phyloP scores from a whole-genome alignment of 2,113 vertebrate genomes.

The Poicephalus meyeri region DNA sequence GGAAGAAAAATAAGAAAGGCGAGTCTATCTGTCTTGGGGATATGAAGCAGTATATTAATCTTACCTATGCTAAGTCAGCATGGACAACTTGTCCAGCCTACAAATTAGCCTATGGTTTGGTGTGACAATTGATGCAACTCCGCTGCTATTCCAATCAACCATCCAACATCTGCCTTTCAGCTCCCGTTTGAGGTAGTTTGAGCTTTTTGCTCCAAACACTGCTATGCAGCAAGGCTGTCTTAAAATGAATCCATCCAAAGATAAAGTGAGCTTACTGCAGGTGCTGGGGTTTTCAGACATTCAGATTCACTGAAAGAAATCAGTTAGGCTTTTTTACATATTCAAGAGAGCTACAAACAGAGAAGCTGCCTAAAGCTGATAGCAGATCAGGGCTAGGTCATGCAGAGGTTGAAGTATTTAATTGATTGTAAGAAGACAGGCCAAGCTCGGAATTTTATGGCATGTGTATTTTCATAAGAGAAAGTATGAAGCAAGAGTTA shows the following conservation, averaged over 20 bases:
- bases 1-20: not conserved
- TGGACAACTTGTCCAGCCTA: not conserved
- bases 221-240: not conserved
- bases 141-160: not conserved
- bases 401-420: not conserved
- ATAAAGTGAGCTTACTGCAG: not conserved
- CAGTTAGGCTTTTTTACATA: not conserved
- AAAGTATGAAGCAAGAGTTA: not conserved
- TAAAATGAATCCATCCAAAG: not conserved
- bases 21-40: not conserved
- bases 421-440: not conserved
- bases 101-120: not conserved
- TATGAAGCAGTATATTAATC: not conserved
- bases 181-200: not conserved
- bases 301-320: not conserved
- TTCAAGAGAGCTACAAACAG: not conserved
- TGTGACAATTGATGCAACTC: not conserved
- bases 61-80: not conserved
- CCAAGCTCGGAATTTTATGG: not conserved
- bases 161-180: not conserved
- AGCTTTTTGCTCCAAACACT: not conserved
- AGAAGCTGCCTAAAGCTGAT: not conserved
- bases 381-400: not conserved
- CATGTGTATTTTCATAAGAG: not conserved
- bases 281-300: not conserved